Evolutionary conservation across 2,797 vertebrate genomes (phyloP).

Genomic region (Spondyliosoma cantharus): DNA sequence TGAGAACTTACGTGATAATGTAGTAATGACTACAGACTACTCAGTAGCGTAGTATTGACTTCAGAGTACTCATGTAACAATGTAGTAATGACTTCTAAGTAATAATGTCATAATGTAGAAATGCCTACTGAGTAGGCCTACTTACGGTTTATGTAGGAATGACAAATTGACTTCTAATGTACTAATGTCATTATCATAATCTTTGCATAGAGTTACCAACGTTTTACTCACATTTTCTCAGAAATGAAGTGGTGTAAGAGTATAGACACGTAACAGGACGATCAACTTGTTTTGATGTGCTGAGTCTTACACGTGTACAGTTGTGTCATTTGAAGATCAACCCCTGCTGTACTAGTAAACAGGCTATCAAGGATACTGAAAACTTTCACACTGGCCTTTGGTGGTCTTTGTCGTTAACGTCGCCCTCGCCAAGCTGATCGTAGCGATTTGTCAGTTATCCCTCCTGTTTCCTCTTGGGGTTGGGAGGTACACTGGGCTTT

Average conservation of each 20-base stretch:
- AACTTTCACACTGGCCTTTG: background rate
- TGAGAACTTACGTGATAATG: too few species aligned
- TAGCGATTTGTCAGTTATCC: constrained; percentile 6
- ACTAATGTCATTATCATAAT: too few species aligned
- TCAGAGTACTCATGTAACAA: too few species aligned
- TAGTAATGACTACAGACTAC: too few species aligned
- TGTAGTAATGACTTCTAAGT: too few species aligned
- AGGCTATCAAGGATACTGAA: background rate
- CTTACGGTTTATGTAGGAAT: too few species aligned
- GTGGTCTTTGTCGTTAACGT: background rate
- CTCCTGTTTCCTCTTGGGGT: constrained; percentile 28
- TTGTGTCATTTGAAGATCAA: background rate
- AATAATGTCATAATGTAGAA: too few species aligned
- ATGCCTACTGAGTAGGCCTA: too few species aligned
- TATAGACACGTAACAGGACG: background rate
- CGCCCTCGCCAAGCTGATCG: background rate
- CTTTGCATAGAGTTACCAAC: too few species aligned
- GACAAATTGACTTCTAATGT: too few species aligned
- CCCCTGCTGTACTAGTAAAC: constrained; percentile 1
- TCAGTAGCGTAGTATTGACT: too few species aligned
- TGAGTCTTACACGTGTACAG: background rate
- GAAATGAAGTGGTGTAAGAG: background rate
- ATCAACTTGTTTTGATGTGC: background rate
- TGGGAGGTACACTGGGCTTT: constrained; percentile 7
- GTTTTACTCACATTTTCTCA: background rate